These are phyloP conservation scores for Oxytorus armatus DNA, from an alignment of 2,888 invertebrate genomes.

Conservation along the genomic window DNA sequence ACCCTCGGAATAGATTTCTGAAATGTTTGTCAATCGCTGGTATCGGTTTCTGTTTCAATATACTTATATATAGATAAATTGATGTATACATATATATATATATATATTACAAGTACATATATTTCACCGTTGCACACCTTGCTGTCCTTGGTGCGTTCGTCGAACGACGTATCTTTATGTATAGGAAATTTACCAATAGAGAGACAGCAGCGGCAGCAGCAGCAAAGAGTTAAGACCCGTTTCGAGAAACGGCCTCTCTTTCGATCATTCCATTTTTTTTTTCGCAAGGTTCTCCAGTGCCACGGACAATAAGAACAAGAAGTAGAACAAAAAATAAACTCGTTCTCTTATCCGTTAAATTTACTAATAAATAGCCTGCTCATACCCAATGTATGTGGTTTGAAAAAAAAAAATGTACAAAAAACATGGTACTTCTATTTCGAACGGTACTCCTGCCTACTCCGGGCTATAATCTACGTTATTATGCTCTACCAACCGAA, in stretches of 20 bases:
- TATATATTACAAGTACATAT: conserved; percentile 16
- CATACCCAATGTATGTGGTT: too few species aligned
- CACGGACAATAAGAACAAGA: conserved; percentile 34
- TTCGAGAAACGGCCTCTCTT: conserved; percentile 43
- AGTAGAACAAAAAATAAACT: conserved; percentile 4
- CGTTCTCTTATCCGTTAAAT: not conserved
- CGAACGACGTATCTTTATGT: conserved; percentile 44
- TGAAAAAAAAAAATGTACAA: conserved; percentile 13
- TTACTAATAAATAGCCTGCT: not conserved
- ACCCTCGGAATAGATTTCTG: not conserved
- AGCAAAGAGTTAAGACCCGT: conserved; percentile 12
- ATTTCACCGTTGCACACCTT: conserved; percentile 47
- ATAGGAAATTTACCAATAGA: conserved; percentile 43
- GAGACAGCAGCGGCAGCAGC: conserved; percentile 2
- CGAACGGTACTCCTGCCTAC: conserved; percentile 56
- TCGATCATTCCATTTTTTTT: conserved; percentile 16
- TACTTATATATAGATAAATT: not conserved
- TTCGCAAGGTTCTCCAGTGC: conserved; percentile 53
- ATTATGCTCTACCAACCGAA: conserved; percentile 1
- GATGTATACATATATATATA: conserved; percentile 7
- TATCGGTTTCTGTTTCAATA: not conserved
- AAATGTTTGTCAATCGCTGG: not conserved
- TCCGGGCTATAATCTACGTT: conserved; percentile 10
- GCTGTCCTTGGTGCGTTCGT: conserved; percentile 61
- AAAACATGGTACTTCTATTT: conserved; percentile 43